These are phyloP conservation scores for Xanthia togata DNA, from an alignment of 2,888 invertebrate species.

Conservation along the genomic window DNA sequence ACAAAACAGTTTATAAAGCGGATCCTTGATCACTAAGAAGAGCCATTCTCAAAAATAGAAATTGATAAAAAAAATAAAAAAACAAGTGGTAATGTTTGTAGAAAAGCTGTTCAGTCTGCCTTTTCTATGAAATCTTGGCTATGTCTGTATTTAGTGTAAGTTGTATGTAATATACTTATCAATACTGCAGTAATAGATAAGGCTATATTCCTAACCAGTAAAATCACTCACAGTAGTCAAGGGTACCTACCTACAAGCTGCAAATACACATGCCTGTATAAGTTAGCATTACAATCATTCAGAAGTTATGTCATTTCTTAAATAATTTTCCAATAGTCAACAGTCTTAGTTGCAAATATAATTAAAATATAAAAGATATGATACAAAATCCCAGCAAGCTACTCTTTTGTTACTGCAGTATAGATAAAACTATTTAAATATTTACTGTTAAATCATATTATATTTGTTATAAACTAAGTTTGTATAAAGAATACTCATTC, in stretches of 20 bases:
- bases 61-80: neutral
- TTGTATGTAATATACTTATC: slow-evolving; percentile 39
- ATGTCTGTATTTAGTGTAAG: slow-evolving; percentile 39
- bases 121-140: slow-evolving; percentile 31
- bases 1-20: no score
- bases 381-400: neutral
- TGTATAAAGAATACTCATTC: slow-evolving; percentile 72
- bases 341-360: neutral
- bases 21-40: no score
- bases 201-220: neutral
- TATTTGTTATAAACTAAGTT: slow-evolving; percentile 58
- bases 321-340: neutral
- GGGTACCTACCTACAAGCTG: neutral
- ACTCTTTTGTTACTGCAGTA: slow-evolving; percentile 35
- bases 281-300: neutral
- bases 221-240: neutral
- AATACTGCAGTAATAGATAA: slow-evolving; percentile 41
- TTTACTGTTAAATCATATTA: slow-evolving; percentile 50
- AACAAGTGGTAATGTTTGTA: slow-evolving; percentile 7
- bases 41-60: neutral
- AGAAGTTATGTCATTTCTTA: neutral
- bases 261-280: neutral
- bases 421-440: slow-evolving; percentile 51
- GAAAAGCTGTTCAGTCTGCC: neutral
- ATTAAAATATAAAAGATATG: slow-evolving; percentile 9